phyloP scores from a whole-genome alignment of 2,113 vertebrate genomes.

The Thunnus thynnus region DNA sequence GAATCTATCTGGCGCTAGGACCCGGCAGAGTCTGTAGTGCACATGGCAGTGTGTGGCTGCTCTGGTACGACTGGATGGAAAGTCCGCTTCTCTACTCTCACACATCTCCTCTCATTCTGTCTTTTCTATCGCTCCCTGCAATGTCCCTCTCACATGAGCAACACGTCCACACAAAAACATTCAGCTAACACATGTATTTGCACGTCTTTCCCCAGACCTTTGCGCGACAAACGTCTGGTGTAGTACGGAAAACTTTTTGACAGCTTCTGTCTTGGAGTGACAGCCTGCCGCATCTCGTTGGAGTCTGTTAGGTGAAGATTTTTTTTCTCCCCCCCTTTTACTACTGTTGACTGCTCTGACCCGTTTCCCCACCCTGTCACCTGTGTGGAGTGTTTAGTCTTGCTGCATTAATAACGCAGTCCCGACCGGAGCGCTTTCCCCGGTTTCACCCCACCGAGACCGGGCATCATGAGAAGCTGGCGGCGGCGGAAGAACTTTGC shows the following conservation, averaged over 20 bases:
- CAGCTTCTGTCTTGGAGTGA: constrained; percentile 59
- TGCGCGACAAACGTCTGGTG: neutral
- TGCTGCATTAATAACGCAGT: constrained; percentile 22
- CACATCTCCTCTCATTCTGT: constrained; percentile 33
- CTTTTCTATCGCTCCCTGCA: constrained; percentile 27
- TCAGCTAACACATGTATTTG: constrained; percentile 10
- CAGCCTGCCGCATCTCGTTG: constrained; percentile 52
- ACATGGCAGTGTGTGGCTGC: constrained; percentile 74
- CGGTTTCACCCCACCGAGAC: constrained; percentile 38
- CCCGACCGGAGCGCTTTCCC: constrained; percentile 35
- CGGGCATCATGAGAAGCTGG: constrained; percentile 74
- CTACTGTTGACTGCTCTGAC: constrained; percentile 20
- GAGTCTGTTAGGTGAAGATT: constrained; percentile 41
- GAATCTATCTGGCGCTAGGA: constrained; percentile 49
- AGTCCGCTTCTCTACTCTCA: constrained; percentile 45
- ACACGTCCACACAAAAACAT: neutral
- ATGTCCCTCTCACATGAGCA: constrained; percentile 10
- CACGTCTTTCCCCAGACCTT: neutral
- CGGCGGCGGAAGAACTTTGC: constrained; percentile 73
- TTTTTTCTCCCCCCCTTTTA: neutral
- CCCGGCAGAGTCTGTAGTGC: constrained; percentile 61
- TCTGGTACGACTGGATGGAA: constrained; percentile 46
- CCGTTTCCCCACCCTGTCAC: constrained; percentile 29
- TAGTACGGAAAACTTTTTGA: constrained; percentile 75
- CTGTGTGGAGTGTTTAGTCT: constrained; percentile 41